Percentiles rank a stretch among this genome's conserved stretches.
phyloP scores from a whole-genome alignment of 1,140 invertebrate genomes.

The Anastatus disparis region DNA sequence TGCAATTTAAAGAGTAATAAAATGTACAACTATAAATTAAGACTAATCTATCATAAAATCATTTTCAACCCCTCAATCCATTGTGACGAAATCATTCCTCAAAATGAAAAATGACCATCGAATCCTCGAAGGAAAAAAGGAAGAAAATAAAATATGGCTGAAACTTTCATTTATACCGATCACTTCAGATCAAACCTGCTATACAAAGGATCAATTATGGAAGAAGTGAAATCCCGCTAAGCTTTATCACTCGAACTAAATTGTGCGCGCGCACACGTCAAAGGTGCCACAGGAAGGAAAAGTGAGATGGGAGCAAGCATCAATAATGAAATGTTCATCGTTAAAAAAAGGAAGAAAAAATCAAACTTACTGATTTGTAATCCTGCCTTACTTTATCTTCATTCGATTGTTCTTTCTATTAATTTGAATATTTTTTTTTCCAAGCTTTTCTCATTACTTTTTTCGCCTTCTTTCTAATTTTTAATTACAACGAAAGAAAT shows the following conservation, averaged over 20 bases:
- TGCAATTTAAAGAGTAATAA: no score
- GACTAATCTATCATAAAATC: no score
- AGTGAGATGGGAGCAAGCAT: neutral
- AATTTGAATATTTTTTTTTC: no score
- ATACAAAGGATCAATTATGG: conserved; percentile 19
- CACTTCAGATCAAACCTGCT: neutral
- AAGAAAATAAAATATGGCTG: neutral
- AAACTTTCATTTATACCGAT: neutral
- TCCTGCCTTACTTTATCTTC: no score
- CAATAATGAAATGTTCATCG: conserved; percentile 10
- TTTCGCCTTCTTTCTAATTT: neutral
- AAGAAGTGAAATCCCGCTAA: neutral
- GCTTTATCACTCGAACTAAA: neutral
- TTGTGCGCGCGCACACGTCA: neutral
- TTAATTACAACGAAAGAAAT: neutral
- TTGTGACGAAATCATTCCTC: no score
- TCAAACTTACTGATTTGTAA: neutral
- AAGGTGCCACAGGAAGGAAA: neutral
- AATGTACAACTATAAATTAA: no score
- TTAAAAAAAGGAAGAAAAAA: neutral
- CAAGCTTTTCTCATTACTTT: no score
- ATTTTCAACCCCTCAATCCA: no score
- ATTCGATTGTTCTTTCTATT: conserved; percentile 1
- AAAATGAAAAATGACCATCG: no score
- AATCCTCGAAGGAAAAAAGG: neutral